Percentiles rank a stretch among this genome's conserved stretches.
Evolutionary conservation across 2,888 invertebrate genomes (phyloP).

Genomic region (Miltochrista miniata): DNA sequence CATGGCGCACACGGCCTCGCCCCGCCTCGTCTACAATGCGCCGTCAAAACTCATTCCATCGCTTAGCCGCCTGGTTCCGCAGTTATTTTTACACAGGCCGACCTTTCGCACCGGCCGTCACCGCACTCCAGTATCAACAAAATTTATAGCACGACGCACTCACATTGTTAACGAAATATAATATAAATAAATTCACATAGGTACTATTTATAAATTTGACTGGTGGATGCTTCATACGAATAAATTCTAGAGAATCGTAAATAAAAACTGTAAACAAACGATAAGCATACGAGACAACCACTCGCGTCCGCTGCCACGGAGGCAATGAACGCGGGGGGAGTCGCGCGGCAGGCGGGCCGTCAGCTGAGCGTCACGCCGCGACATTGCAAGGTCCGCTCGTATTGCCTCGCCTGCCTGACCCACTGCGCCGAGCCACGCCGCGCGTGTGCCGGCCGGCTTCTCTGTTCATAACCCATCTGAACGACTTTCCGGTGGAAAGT

Average conservation of each 20-base stretch:
- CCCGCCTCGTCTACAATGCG: conserved; percentile 82
- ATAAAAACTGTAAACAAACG: conserved; percentile 30
- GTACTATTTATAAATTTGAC: conserved; percentile 29
- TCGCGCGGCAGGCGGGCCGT: conserved; percentile 68
- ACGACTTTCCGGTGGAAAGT: conserved; percentile 13
- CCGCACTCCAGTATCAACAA: conserved; percentile 71
- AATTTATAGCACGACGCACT: conserved; percentile 70
- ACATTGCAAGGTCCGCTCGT: conserved; percentile 85
- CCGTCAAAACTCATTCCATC: conserved; percentile 83
- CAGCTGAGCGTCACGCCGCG: conserved; percentile 84
- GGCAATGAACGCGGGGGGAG: conserved; percentile 87
- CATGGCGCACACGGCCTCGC: conserved; percentile 81
- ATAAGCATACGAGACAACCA: conserved; percentile 64
- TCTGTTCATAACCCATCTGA: conserved; percentile 12
- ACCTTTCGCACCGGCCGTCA: conserved; percentile 83
- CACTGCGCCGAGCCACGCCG: conserved; percentile 60
- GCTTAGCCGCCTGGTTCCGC: conserved; percentile 82
- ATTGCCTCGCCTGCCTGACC: conserved; percentile 77
- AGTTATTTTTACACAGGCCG: conserved; percentile 83
- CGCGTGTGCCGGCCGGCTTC: conserved; percentile 36
- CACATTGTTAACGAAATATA: conserved; percentile 55
- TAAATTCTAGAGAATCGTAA: conserved; percentile 36
- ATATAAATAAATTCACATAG: conserved; percentile 33
- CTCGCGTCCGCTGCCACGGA: conserved; percentile 85
- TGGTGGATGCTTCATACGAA: conserved; percentile 23